Base-by-base conservation (phyloP, 2,888 invertebrate species). In the Chymomyza caudatula region DNA sequence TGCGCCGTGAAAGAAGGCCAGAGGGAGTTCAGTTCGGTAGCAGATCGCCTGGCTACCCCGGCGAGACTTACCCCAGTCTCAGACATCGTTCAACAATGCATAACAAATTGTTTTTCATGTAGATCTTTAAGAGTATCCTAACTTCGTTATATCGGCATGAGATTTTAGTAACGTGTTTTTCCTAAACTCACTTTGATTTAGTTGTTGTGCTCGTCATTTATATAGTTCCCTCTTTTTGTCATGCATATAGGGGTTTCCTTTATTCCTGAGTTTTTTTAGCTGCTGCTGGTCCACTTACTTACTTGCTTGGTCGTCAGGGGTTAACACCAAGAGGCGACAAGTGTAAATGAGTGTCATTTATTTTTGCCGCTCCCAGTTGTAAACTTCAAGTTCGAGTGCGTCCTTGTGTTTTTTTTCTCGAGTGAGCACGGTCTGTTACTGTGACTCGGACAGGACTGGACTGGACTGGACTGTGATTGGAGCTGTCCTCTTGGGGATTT, bases 311-410 rank as follows among this genome's bases (percentile, higher is more conserved):
- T 19, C 8, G 47, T 47, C 19, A 17, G 19, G 47, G 15, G 47
- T 17, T 47, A 15, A 20, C 19, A 20, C 17, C 29, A 20, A 22
- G 20, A 51, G 68, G 71, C 71, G 78, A 71, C 74, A 78, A 80
- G 76, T 83, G 80, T 74, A 83, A 80, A 80, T 76, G 78, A 78
- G 74, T 70, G 67, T 76, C 76, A 78, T 83, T 83, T 76, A 74
- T 76, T 77, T 70, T 47, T 20, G 20, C 19, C 19, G 20, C 51
- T 67, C 60, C 53, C 23, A 53, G 53, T 53, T 53, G 25, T 13
- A 23, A 53, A 25, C 53, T 25, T 53, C 25, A 53, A 53, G 15
- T 25, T 53, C 13, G 8, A 53, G 25, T 53, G 25, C 67, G 61
- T 67, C 63, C 60, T 52, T 65, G 68, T 66, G 55, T 58, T 23